phyloP scores from a whole-genome alignment of 2,888 invertebrate species.

The Acleris literana region DNA sequence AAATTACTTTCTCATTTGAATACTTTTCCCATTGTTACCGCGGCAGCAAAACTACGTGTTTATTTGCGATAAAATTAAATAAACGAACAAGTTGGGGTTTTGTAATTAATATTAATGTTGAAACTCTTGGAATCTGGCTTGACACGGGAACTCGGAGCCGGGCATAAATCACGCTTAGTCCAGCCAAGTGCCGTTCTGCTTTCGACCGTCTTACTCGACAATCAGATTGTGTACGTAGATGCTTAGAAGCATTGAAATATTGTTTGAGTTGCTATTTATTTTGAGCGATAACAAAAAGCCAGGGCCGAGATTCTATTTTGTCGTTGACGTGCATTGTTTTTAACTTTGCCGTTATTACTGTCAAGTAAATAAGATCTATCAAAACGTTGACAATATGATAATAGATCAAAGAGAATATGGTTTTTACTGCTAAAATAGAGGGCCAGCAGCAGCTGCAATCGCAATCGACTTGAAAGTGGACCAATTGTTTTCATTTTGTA shows the following conservation, averaged over 20 bases:
- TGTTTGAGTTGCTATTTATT: background rate
- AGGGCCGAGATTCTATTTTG: no score
- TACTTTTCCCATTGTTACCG: slow-evolving; percentile 8
- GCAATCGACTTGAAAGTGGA: no score
- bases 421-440: no score
- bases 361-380: no score
- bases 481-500: no score
- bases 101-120: slow-evolving; percentile 77
- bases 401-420: no score
- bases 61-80: slow-evolving; percentile 67
- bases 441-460: no score
- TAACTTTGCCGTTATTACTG: no score
- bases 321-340: no score
- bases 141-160: slow-evolving; percentile 63
- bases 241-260: slow-evolving; percentile 5
- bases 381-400: no score
- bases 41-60: slow-evolving; percentile 35
- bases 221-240: slow-evolving; percentile 20
- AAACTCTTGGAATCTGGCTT: slow-evolving; percentile 69
- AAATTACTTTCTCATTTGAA: no score
- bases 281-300: background rate
- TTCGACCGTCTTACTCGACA: slow-evolving; percentile 45
- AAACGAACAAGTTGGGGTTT: slow-evolving; percentile 65
- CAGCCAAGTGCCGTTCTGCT: slow-evolving; percentile 54
- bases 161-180: slow-evolving; percentile 74